phyloP scores from a whole-genome alignment of 2,797 vertebrate genomes.

The Apogon hyalosoma region DNA sequence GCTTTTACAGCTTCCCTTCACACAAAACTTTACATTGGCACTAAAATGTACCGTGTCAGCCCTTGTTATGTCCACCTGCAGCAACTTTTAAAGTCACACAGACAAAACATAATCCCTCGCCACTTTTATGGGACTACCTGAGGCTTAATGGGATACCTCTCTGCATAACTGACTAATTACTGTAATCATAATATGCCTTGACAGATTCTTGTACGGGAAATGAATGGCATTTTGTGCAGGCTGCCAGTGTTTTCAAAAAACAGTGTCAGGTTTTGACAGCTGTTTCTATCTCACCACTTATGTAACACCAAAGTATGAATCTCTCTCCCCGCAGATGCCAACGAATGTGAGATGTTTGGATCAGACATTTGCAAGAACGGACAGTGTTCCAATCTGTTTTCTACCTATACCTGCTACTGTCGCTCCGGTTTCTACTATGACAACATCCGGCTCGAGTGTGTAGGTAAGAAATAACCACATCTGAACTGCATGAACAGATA shows the following conservation, averaged over 20 bases:
- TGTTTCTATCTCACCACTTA: constrained; percentile 6
- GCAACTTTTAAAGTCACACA: constrained; percentile 32
- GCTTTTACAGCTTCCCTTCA: constrained; percentile 32
- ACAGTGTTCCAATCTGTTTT: constrained; percentile 78
- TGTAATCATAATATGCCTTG: constrained; percentile 20
- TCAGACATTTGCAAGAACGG: constrained; percentile 86
- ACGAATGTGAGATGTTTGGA: constrained; percentile 87
- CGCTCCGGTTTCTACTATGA: constrained; percentile 85
- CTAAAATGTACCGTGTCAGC: constrained; percentile 27
- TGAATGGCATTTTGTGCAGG: constrained; percentile 14
- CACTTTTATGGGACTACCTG: constrained; percentile 39
- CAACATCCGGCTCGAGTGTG: constrained; percentile 81
- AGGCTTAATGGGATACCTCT: constrained; percentile 37
- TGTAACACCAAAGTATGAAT: constrained; percentile 23
- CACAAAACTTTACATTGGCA: constrained; percentile 26
- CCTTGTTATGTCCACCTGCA: constrained; percentile 38
- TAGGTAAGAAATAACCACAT: constrained; percentile 75
- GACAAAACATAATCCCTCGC: constrained; percentile 25
- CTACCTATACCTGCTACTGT: constrained; percentile 83
- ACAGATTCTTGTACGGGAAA: constrained; percentile 24
- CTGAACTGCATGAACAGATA: not conserved
- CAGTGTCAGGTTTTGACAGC: not conserved
- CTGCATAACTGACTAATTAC: constrained; percentile 44
- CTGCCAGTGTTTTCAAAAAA: constrained; percentile 5
- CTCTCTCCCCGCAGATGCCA: constrained; percentile 75